These are phyloP conservation scores for Cervus canadensis DNA, from an alignment of 2,113 vertebrate genomes.

Conservation along the genomic window DNA sequence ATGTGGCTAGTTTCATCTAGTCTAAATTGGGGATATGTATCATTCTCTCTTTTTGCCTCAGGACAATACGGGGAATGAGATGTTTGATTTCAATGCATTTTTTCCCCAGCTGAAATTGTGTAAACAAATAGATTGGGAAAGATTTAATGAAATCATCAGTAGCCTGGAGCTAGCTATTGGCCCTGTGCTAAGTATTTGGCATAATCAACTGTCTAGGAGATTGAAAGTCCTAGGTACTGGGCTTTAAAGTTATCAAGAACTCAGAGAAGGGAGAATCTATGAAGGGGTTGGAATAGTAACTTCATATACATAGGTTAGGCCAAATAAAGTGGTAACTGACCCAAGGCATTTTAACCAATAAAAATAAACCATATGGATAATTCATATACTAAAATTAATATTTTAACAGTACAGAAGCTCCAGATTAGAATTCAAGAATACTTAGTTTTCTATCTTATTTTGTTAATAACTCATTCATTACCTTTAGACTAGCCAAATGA, in stretches of 20 bases:
- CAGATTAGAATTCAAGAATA: background rate
- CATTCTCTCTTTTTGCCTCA: constrained; percentile 54
- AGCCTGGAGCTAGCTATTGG: constrained; percentile 44
- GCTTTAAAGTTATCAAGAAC: background rate
- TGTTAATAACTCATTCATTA: background rate
- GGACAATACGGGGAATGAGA: constrained; percentile 57
- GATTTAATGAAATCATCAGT: constrained; percentile 66
- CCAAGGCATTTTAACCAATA: background rate
- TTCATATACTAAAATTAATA: background rate
- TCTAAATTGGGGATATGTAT: constrained; percentile 50
- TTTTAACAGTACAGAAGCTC: background rate
- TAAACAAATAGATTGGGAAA: constrained; percentile 67
- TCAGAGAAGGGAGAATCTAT: background rate
- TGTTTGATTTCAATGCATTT: constrained; percentile 62
- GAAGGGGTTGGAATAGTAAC: background rate
- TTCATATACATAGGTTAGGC: background rate
- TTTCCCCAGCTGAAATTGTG: constrained; percentile 56
- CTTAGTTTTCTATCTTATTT: background rate
- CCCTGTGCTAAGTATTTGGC: constrained; percentile 34
- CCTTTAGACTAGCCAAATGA: background rate
- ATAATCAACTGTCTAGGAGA: constrained; percentile 43
- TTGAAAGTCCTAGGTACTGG: background rate
- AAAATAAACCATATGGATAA: background rate
- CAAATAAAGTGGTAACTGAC: background rate
- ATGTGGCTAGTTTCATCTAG: constrained; percentile 42